Base-by-base conservation (phyloP, 1,140 invertebrate genomes). In the Eriosoma lanigerum region DNA sequence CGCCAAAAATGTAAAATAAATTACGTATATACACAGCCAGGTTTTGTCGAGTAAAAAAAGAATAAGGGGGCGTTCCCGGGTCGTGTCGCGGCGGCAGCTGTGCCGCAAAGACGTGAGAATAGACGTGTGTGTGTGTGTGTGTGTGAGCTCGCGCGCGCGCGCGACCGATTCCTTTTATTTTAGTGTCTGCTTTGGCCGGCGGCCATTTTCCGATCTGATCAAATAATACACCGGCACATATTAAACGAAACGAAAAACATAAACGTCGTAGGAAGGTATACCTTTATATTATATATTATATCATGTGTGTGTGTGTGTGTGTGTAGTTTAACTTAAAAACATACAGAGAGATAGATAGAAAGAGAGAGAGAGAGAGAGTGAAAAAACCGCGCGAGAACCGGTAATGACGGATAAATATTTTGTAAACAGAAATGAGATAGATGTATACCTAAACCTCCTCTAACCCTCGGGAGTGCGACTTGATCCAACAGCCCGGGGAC, bases 391-490 rank as follows among this genome's bases (percentile, higher is more conserved):
- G n/a, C n/a, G 68, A 52, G 24, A 75, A 75, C 72, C 72, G 72
- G 72, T 75, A 75, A 75, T n/a, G 72, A 75, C 29, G 72, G 72
- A 75, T 75, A 75, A 75, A 75, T 75, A 75, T 56, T 75, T 75
- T 56, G 72, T 75, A 75, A 75, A 75, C 72, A 75, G 70, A 56
- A 38, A 56, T 13, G 29, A 72, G 15, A 1, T 10, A 15, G 46
- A 29, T 21, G 1, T 10, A 56, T 19, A 56, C 9, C 9, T 66
- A 32, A 21, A 1, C 12, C 12, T 21, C 3, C 19, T 1, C 32
- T 1, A 21, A 6, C 2, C 24, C 13, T 5, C 32, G 3, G 10
- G 46, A 17, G 62, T 29, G 9, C n/a, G 32, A 66, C 70, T 73
- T 73, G 70, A 73, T 73, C 50, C 70, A 73, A 73, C 48, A 73